Evolutionary conservation across 1,140 invertebrate species (phyloP).

Genomic region (Drosophila serrata): DNA sequence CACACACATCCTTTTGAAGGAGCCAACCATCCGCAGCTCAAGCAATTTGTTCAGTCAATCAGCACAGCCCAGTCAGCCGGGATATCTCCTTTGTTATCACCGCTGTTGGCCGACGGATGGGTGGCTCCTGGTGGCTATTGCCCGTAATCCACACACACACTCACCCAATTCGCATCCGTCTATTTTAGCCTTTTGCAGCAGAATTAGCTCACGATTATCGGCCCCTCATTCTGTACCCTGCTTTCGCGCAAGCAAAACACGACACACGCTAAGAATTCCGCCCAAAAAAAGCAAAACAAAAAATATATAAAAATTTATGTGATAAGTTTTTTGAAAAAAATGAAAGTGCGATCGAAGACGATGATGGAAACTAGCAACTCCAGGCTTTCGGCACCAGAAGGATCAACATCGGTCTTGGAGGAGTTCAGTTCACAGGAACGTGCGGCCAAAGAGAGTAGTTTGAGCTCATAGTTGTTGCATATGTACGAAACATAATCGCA

Average conservation of each 20-base stretch:
- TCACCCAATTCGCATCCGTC: constrained; percentile 19
- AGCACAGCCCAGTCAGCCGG: constrained; percentile 25
- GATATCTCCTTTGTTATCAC: constrained; percentile 30
- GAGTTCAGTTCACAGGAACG: constrained; percentile 27
- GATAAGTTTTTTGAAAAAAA: constrained; percentile 79
- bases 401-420: neutral
- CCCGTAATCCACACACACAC: constrained; percentile 5
- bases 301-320: constrained; percentile 81
- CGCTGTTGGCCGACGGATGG: constrained; percentile 28
- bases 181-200: constrained; percentile 48
- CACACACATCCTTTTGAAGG: neutral
- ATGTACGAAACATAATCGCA: constrained; percentile 44
- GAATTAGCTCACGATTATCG: constrained; percentile 32
- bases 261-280: constrained; percentile 83
- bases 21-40: constrained; percentile 30
- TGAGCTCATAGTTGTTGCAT: constrained; percentile 39
- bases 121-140: constrained; percentile 26
- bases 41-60: constrained; percentile 35
- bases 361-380: constrained; percentile 22
- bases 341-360: constrained; percentile 19
- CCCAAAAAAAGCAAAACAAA: constrained; percentile 68
- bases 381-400: neutral
- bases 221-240: constrained; percentile 37
- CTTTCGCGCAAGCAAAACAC: constrained; percentile 55
- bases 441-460: constrained; percentile 38